Evolutionary conservation across 53 echinoderm and acorn worm species (phyloP).

Genomic region (Patiria pectinifera): DNA sequence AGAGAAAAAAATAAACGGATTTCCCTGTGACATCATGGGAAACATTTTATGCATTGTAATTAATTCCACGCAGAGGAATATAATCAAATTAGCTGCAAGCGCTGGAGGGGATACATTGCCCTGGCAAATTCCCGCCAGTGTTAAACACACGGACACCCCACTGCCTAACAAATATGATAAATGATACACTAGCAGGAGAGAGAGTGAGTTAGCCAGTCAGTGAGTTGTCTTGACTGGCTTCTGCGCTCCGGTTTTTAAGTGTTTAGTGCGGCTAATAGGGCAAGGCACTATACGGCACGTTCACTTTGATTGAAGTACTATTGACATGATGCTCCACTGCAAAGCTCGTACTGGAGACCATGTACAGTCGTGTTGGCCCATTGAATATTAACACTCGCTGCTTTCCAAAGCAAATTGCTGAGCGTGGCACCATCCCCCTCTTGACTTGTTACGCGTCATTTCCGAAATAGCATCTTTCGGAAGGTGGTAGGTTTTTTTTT

Average conservation of each 20-base stretch:
- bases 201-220: not conserved
- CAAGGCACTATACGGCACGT: conserved; percentile 56
- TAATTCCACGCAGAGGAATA: conserved; percentile 51
- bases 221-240: conserved; percentile 22
- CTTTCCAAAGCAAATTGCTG: conserved; percentile 51
- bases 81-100: conserved; percentile 42
- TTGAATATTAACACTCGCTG: conserved; percentile 56
- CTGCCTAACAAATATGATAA: conserved; percentile 52
- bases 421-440: conserved; percentile 58
- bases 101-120: conserved; percentile 20
- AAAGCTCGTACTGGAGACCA: conserved; percentile 36
- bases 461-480: conserved; percentile 55
- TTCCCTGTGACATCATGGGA: conserved; percentile 33
- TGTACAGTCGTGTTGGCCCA: conserved; percentile 47
- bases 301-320: conserved; percentile 58
- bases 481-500: conserved; percentile 36
- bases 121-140: conserved; percentile 1
- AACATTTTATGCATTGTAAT: conserved; percentile 60
- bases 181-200: conserved; percentile 23
- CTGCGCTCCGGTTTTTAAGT: conserved; percentile 49
- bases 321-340: conserved; percentile 52
- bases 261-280: conserved; percentile 58
- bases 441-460: conserved; percentile 60
- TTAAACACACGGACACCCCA: conserved; percentile 3
- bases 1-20: conserved; percentile 46